Percentiles rank a stretch among this genome's conserved stretches.
Conservation (phyloP, 2,797 vertebrate genomes). For the Platyrinchus mystaceus region DNA sequence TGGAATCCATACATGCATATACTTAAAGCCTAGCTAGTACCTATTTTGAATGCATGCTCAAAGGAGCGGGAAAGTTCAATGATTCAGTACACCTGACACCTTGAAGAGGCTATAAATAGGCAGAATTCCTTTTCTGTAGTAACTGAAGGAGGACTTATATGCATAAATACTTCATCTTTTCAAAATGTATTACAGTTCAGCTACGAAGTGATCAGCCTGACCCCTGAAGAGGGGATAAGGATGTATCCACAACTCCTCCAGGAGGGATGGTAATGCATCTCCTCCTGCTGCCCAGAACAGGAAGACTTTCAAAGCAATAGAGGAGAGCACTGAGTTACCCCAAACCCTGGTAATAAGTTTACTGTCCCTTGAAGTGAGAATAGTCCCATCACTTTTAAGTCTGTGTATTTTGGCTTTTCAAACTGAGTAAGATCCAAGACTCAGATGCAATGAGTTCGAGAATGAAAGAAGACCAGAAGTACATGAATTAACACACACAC, state of each 20-base stretch:
- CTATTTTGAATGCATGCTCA: slow-evolving; percentile 23
- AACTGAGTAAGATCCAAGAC: background rate
- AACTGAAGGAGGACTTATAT: background rate
- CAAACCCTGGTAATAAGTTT: background rate
- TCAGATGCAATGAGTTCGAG: background rate
- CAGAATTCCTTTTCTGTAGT: background rate
- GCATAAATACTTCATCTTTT: background rate
- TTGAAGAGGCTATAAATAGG: background rate
- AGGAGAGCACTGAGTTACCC: background rate
- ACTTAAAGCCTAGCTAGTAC: background rate
- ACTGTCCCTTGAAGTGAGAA: background rate
- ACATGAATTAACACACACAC: background rate
- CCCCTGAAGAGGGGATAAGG: background rate
- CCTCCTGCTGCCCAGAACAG: background rate
- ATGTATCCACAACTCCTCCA: background rate
- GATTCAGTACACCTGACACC: background rate
- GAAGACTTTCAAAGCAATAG: background rate
- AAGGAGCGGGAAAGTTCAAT: slow-evolving; percentile 14
- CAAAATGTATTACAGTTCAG: background rate
- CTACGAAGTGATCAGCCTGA: background rate
- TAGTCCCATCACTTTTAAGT: background rate
- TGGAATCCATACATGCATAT: background rate
- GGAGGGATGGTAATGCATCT: background rate
- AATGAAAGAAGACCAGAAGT: slow-evolving; percentile 3
- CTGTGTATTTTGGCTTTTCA: background rate